A percentile compares a stretch with the other conserved stretches of the same genome.
phyloP scores from a whole-genome alignment of 2,113 vertebrate species.

The Oreochromis spilurus region DNA sequence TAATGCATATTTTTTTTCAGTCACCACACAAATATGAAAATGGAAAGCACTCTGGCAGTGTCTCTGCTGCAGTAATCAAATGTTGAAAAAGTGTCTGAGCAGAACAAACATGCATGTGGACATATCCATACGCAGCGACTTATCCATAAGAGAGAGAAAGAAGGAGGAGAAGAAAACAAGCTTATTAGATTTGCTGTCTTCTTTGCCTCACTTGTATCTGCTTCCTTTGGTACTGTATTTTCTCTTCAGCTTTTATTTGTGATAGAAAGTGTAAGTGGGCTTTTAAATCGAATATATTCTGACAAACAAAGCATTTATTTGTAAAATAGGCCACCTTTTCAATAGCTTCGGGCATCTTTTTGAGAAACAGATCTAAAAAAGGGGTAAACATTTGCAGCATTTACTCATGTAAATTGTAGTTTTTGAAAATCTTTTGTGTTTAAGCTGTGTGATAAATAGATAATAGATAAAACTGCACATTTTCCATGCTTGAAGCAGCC shows the following conservation, averaged over 20 bases:
- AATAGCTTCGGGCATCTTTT: not conserved
- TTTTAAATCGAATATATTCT: not conserved
- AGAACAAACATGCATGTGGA: not conserved
- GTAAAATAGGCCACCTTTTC: not conserved
- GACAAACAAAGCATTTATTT: not conserved
- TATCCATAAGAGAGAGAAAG: not conserved
- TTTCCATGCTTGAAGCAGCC: not conserved
- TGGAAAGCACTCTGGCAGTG: not conserved
- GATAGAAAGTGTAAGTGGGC: not conserved
- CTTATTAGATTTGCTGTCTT: not conserved
- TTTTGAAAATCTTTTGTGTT: not conserved
- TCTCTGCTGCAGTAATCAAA: not conserved
- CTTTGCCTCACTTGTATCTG: not conserved
- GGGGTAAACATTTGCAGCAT: not conserved
- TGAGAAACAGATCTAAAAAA: not conserved
- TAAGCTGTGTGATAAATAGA: not conserved
- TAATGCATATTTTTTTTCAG: slow-evolving; percentile 11
- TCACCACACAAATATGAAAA: slow-evolving; percentile 1
- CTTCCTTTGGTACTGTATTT: not conserved
- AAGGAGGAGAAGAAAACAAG: not conserved
- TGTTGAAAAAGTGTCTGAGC: not conserved
- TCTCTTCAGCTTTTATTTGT: not conserved
- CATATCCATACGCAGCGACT: not conserved
- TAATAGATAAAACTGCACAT: not conserved
- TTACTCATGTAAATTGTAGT: not conserved